phyloP scores from a whole-genome alignment of 2,888 invertebrate genomes.

The Alloplasta piceator region DNA sequence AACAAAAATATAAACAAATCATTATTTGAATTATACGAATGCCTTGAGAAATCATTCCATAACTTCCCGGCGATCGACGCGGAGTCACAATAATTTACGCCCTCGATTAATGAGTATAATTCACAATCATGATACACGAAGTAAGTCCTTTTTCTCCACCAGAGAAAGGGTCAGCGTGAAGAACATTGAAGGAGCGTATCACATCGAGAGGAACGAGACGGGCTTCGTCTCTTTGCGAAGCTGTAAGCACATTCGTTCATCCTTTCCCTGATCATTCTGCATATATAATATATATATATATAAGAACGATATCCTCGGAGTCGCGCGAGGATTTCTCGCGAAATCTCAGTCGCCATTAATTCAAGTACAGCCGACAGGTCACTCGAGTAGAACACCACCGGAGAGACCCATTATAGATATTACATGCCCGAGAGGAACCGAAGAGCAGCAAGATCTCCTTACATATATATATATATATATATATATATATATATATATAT shows the following conservation, averaged over 20 bases:
- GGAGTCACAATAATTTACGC: constrained; percentile 25
- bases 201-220: constrained; percentile 15
- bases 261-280: constrained; percentile 41
- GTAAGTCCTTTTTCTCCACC: not conserved
- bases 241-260: constrained; percentile 45
- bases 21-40: too few species aligned
- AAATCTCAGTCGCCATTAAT: constrained; percentile 83
- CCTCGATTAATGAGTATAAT: constrained; percentile 53
- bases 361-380: constrained; percentile 81
- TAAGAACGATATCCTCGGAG: constrained; percentile 37
- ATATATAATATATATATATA: constrained; percentile 15
- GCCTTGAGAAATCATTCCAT: too few species aligned
- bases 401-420: constrained; percentile 81
- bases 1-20: too few species aligned
- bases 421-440: constrained; percentile 73
- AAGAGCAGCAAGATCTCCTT: constrained; percentile 32
- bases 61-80: constrained; percentile 25
- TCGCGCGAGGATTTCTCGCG: constrained; percentile 72
- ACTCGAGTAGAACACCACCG: constrained; percentile 80
- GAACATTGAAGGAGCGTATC: constrained; percentile 43
- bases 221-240: constrained; percentile 18
- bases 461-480: constrained; percentile 6
- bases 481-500: not conserved
- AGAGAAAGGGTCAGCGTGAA: constrained; percentile 17
- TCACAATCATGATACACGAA: constrained; percentile 61